Percentiles rank a stretch among this genome's conserved stretches.
Conservation (phyloP, 1,140 invertebrate species). For the Sitodiplosis mosellana region DNA sequence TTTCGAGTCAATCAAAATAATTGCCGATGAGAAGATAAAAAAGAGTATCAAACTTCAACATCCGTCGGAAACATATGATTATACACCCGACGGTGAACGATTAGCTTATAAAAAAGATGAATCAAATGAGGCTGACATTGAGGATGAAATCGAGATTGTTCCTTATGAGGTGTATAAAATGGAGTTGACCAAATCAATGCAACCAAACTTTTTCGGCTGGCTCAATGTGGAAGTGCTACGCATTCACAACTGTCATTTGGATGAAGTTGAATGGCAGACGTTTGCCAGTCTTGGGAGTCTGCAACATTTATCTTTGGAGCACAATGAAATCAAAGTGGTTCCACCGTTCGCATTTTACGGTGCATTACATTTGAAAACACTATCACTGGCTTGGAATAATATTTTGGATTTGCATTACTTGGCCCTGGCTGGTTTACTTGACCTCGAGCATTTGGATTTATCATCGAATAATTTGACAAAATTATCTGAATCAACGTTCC, state of each 20-base stretch:
- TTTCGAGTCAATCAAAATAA: slow-evolving; percentile 22
- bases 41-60: slow-evolving; percentile 16
- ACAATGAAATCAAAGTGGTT: slow-evolving; percentile 39
- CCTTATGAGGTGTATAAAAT: slow-evolving; percentile 41
- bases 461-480: slow-evolving; percentile 43
- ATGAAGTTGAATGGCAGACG: slow-evolving; percentile 46
- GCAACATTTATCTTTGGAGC: slow-evolving; percentile 38
- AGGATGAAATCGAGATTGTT: slow-evolving; percentile 32
- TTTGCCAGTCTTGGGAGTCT: slow-evolving; percentile 40
- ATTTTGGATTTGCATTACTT: slow-evolving; percentile 41
- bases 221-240: slow-evolving; percentile 33
- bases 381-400: slow-evolving; percentile 43
- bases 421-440: slow-evolving; percentile 41
- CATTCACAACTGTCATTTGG: slow-evolving; percentile 35
- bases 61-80: slow-evolving; percentile 17
- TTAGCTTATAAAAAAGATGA: not conserved
- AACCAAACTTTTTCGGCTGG: slow-evolving; percentile 35
- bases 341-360: slow-evolving; percentile 50
- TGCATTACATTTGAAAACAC: slow-evolving; percentile 35
- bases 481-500: slow-evolving; percentile 46
- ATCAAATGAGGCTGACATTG: slow-evolving; percentile 4
- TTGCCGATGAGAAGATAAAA: slow-evolving; percentile 18
- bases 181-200: slow-evolving; percentile 25
- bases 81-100: slow-evolving; percentile 15
- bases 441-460: slow-evolving; percentile 42